phyloP scores from a whole-genome alignment of 2,113 vertebrate genomes.

The Perccottus glenii region DNA sequence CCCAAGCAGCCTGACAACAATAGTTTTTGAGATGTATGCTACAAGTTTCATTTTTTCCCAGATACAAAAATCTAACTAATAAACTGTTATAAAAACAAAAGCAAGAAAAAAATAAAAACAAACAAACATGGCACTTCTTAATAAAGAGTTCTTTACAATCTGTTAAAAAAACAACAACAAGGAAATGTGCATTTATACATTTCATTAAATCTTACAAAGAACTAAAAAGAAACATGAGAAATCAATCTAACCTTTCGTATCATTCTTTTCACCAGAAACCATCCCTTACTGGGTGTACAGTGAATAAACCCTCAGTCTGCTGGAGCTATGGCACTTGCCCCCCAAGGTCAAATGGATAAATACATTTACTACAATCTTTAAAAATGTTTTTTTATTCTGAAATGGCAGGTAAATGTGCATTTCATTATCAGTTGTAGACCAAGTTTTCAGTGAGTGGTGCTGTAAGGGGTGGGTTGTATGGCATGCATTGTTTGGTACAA shows the following conservation, averaged over 20 bases:
- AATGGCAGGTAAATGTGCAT: background rate
- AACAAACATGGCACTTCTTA: constrained; percentile 11
- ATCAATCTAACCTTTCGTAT: background rate
- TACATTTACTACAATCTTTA: too few species aligned
- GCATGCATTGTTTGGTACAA: too few species aligned
- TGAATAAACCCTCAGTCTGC: background rate
- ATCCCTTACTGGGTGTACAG: background rate
- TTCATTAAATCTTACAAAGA: background rate
- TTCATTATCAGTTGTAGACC: background rate
- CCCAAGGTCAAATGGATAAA: background rate
- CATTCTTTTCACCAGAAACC: background rate
- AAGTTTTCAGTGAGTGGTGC: too few species aligned
- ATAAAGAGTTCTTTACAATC: constrained; percentile 5
- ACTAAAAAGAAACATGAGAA: background rate
- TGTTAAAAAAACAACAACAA: background rate
- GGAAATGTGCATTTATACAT: constrained; percentile 8
- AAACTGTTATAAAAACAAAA: background rate
- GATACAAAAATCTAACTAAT: background rate
- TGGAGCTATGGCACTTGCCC: too few species aligned
- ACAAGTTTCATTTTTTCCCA: background rate
- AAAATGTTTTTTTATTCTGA: too few species aligned
- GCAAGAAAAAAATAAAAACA: background rate
- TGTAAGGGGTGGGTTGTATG: too few species aligned
- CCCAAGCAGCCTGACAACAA: background rate
- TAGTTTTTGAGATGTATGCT: background rate